A percentile compares a stretch with the other conserved stretches of the same genome.
Conservation (phyloP, 2,113 vertebrate genomes). For the Ochotona curzoniae region DNA sequence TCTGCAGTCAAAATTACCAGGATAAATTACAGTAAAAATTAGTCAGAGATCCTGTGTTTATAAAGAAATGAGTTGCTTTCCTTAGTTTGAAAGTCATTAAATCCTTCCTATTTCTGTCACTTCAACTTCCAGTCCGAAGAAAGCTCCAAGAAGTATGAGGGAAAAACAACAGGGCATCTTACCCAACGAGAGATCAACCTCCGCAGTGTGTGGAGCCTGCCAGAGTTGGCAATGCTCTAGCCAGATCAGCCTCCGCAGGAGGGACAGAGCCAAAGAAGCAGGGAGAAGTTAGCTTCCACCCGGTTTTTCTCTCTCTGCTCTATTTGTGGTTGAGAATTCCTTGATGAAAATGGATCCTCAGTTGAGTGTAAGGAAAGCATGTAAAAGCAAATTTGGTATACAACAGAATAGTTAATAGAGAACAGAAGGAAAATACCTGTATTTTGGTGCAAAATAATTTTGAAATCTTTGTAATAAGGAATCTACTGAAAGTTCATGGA, state of each 20-base stretch:
- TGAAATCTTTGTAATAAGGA: no score
- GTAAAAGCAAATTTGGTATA: background rate
- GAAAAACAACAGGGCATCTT: conserved; percentile 9
- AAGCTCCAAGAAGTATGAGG: background rate
- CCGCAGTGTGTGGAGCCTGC: background rate
- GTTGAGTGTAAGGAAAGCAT: background rate
- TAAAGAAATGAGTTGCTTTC: conserved; percentile 58
- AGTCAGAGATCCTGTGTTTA: conserved; percentile 64
- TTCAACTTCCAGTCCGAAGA: conserved; percentile 53
- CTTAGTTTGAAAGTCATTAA: conserved; percentile 63
- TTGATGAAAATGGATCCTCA: background rate
- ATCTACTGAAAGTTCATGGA: no score
- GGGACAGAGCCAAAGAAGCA: background rate
- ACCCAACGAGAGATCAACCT: background rate
- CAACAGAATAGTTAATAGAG: no score
- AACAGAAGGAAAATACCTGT: no score
- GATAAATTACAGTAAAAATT: conserved; percentile 65
- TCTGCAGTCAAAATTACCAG: conserved; percentile 54
- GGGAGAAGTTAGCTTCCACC: background rate
- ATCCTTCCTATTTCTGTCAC: conserved; percentile 51
- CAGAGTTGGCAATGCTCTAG: background rate
- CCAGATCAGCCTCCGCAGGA: background rate
- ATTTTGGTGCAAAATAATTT: no score
- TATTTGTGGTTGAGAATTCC: background rate
- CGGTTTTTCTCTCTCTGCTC: background rate